Evolutionary conservation across 2,113 vertebrate species (phyloP).

Genomic region (Thymallus thymallus): DNA sequence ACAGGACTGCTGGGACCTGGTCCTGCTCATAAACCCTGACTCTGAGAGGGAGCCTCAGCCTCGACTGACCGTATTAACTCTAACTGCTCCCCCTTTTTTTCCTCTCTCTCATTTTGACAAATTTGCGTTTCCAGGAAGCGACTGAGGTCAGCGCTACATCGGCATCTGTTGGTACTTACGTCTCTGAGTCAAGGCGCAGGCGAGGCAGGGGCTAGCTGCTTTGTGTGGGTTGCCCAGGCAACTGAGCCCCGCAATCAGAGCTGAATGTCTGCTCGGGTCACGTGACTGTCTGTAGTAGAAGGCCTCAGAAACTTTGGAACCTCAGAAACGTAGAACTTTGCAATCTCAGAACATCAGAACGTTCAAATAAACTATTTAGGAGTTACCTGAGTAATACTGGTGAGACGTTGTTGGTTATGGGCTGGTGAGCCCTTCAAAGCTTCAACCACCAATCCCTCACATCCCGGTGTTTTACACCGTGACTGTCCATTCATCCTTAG

Average conservation of each 20-base stretch:
- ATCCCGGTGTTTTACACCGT: constrained; percentile 47
- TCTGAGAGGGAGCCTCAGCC: constrained; percentile 51
- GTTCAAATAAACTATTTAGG: not conserved
- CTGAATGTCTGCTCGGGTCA: constrained; percentile 58
- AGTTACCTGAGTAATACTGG: constrained; percentile 26
- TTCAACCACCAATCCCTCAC: constrained; percentile 32
- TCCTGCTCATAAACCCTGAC: constrained; percentile 35
- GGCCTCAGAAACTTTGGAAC: not conserved
- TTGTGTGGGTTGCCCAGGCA: constrained; percentile 78
- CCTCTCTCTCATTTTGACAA: constrained; percentile 90
- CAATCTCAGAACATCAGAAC: constrained; percentile 15
- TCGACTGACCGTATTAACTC: constrained; percentile 76
- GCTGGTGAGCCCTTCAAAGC: constrained; percentile 26
- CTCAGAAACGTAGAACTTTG: not conserved
- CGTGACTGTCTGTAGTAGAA: constrained; percentile 1
- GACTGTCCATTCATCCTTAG: constrained; percentile 11
- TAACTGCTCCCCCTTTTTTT: constrained; percentile 71
- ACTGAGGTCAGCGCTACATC: constrained; percentile 88
- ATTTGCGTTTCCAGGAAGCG: constrained; percentile 91
- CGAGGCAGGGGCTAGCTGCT: constrained; percentile 11
- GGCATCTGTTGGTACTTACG: constrained; percentile 93
- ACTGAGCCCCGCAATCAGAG: constrained; percentile 72
- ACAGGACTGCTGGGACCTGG: constrained; percentile 22
- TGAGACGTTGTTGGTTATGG: not conserved
- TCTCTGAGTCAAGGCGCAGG: constrained; percentile 58